These are phyloP conservation scores for Gymnothorax javanicus DNA, from an alignment of 2,797 vertebrate genomes.

Conservation along the genomic window DNA sequence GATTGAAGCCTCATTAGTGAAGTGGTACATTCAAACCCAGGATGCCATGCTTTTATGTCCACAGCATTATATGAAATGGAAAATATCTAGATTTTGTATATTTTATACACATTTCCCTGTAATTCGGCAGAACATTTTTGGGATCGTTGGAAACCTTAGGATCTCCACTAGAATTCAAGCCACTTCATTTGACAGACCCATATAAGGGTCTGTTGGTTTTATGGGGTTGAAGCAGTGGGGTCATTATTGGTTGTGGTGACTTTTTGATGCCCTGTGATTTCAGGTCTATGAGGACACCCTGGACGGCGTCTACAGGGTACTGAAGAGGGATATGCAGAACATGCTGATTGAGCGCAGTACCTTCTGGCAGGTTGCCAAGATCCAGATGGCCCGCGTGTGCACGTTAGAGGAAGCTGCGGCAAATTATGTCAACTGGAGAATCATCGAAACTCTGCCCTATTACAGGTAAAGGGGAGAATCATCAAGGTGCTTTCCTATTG, in stretches of 20 bases:
- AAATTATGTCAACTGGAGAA: constrained; percentile 62
- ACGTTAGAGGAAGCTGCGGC: constrained; percentile 50
- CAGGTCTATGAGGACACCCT: constrained; percentile 55
- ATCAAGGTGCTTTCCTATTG: too few species aligned
- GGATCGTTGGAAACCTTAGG: too few species aligned
- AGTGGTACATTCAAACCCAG: too few species aligned
- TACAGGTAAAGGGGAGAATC: constrained; percentile 44
- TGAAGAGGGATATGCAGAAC: constrained; percentile 54
- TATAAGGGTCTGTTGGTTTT: not conserved
- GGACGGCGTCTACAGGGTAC: constrained; percentile 51
- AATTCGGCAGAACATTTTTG: too few species aligned
- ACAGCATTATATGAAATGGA: too few species aligned
- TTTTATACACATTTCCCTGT: too few species aligned
- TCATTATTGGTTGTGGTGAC: not conserved
- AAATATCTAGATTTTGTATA: too few species aligned
- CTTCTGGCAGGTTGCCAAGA: constrained; percentile 62
- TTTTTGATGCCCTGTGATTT: not conserved
- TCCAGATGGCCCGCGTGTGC: constrained; percentile 42
- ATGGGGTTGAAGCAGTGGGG: not conserved
- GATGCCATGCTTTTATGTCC: too few species aligned
- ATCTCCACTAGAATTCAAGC: too few species aligned
- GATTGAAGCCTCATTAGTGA: too few species aligned
- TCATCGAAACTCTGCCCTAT: constrained; percentile 55
- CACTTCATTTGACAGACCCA: too few species aligned
- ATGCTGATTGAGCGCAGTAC: constrained; percentile 37